Percentiles rank a stretch among this genome's conserved stretches.
Evolutionary conservation across 2,888 invertebrate genomes (phyloP).

Genomic region (Ophioninae sp.): DNA sequence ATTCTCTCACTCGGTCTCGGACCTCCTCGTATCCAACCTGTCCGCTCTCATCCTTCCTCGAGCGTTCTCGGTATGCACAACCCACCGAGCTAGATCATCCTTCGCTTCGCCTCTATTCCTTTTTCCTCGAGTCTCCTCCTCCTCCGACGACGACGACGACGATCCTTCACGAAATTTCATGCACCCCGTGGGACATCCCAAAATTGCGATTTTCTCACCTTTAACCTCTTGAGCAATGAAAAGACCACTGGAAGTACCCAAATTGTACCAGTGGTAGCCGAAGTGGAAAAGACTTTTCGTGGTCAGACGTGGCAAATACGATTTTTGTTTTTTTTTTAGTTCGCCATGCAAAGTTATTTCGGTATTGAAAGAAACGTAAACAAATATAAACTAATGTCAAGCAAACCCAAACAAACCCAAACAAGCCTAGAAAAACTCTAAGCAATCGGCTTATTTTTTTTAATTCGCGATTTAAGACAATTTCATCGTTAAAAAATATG

Average conservation of each 20-base stretch:
- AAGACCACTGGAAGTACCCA: neutral
- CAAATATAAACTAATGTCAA: too few species aligned
- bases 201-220: slow-evolving; percentile 39
- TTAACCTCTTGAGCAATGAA: slow-evolving; percentile 12
- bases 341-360: neutral
- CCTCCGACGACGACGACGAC: too few species aligned
- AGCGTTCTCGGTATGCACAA: slow-evolving; percentile 69
- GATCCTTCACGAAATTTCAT: slow-evolving; percentile 67
- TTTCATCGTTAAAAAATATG: neutral
- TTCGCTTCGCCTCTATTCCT: slow-evolving; percentile 32
- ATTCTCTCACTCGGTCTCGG: slow-evolving; percentile 30
- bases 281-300: slow-evolving; percentile 22
- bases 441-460: too few species aligned
- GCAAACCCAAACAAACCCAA: too few species aligned
- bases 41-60: slow-evolving; percentile 77
- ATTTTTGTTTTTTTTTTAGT: neutral
- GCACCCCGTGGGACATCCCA: slow-evolving; percentile 24
- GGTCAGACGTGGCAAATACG: neutral
- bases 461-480: neutral
- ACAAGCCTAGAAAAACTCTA: too few species aligned
- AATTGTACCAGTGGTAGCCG: neutral
- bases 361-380: too few species aligned
- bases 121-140: neutral
- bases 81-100: slow-evolving; percentile 64
- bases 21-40: slow-evolving; percentile 70